Conservation (phyloP, 2,113 vertebrate genomes). For the Lepus timidus region DNA sequence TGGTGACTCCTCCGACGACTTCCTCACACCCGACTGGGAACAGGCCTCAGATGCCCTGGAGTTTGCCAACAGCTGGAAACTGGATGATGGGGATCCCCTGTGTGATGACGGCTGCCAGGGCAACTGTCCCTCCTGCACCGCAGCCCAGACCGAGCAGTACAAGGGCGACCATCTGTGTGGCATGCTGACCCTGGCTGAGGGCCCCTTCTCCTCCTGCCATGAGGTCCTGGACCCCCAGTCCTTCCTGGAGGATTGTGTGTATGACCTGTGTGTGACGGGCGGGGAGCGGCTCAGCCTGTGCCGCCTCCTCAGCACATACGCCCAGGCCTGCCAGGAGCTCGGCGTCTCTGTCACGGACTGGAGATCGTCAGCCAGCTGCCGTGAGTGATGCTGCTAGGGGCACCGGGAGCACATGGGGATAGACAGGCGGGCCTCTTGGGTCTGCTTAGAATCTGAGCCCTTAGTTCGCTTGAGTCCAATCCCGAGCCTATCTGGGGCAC, state of each 20-base stretch:
- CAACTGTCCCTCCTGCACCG: constrained; percentile 75
- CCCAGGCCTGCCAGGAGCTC: constrained; percentile 82
- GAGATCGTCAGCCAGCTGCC: constrained; percentile 86
- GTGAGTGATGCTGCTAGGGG: constrained; percentile 86
- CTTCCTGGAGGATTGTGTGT: constrained; percentile 87
- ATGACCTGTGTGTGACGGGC: constrained; percentile 84
- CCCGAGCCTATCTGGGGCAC: not conserved
- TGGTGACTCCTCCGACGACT: constrained; percentile 76
- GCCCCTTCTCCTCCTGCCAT: constrained; percentile 87
- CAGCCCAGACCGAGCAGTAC: constrained; percentile 58
- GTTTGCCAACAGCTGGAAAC: constrained; percentile 82
- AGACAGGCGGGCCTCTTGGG: not conserved
- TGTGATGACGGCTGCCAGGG: constrained; percentile 81
- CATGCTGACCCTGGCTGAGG: constrained; percentile 57
- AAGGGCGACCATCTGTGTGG: constrained; percentile 50
- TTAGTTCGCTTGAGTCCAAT: not conserved
- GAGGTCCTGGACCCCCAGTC: constrained; percentile 68
- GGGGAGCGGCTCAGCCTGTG: constrained; percentile 82
- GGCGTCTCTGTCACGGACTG: constrained; percentile 86
- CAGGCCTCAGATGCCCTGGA: not conserved
- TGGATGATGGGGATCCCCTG: constrained; percentile 63
- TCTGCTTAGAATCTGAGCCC: not conserved
- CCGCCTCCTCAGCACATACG: constrained; percentile 84
- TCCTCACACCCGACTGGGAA: constrained; percentile 19
- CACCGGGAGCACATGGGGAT: not conserved